Evolutionary conservation across 2,888 invertebrate genomes (phyloP).

Genomic region (Agrotis segetum): DNA sequence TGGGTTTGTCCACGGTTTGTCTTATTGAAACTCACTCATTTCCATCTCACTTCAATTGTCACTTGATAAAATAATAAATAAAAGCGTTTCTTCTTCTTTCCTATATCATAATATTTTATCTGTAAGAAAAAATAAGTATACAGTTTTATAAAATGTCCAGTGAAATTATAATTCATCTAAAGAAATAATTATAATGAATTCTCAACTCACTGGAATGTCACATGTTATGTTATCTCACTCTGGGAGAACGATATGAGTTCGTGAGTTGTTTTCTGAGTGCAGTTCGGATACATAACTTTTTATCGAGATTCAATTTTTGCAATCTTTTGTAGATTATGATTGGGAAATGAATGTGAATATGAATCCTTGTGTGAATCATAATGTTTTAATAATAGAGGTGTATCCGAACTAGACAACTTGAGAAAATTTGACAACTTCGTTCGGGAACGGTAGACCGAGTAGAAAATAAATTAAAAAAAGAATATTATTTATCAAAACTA

Average conservation of each 20-base stretch:
- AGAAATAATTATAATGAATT: too few relatives aligned
- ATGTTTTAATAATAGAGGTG: not conserved
- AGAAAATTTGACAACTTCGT: constrained; percentile 21
- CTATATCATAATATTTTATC: not conserved
- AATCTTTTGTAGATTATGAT: not conserved
- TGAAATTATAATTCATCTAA: too few relatives aligned
- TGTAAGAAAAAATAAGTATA: too few relatives aligned
- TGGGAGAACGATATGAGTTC: not conserved
- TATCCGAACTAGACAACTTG: constrained; percentile 43
- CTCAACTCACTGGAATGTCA: not conserved
- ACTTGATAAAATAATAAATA: not conserved
- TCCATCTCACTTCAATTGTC: not conserved
- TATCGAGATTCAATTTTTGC: not conserved
- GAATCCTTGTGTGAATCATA: too few relatives aligned
- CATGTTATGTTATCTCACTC: too few relatives aligned
- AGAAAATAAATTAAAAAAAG: not conserved
- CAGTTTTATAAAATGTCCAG: too few relatives aligned
- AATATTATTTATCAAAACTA: too few relatives aligned
- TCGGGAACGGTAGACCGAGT: constrained; percentile 11
- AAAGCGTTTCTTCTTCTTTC: too few relatives aligned
- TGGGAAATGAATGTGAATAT: too few relatives aligned
- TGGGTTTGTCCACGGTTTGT: too few relatives aligned
- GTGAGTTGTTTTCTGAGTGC: not conserved
- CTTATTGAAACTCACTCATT: constrained; percentile 30
- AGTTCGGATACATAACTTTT: constrained; percentile 41